A percentile compares a stretch with the other conserved stretches of the same genome.
phyloP scores from a whole-genome alignment of 23 tunicate genomes.

The Phallusia fumigata region DNA sequence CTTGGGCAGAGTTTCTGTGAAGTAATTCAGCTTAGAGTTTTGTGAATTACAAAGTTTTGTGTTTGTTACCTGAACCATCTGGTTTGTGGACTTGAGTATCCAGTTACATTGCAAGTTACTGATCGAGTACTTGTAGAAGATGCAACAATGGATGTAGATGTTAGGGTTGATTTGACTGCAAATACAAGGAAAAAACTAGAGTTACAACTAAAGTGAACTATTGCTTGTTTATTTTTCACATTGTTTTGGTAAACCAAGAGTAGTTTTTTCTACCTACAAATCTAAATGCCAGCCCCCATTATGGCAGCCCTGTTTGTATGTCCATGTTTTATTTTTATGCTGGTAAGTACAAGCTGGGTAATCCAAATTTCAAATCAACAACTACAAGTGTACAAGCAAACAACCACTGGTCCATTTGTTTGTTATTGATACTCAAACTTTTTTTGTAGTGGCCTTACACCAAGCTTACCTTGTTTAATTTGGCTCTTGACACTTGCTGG shows the following conservation, averaged over 20 bases:
- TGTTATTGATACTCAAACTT: too few species aligned
- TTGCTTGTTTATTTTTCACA: too few species aligned
- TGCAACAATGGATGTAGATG: neutral
- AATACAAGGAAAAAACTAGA: neutral
- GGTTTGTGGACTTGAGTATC: neutral
- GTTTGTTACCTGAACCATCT: neutral
- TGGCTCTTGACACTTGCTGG: neutral
- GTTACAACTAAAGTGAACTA: too few species aligned
- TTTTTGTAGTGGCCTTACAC: neutral
- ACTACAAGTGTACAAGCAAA: too few species aligned
- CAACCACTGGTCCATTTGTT: too few species aligned
- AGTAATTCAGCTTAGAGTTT: neutral
- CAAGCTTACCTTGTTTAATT: neutral
- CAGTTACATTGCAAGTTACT: neutral
- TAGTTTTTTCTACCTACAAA: too few species aligned
- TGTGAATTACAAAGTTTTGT: neutral
- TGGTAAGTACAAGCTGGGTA: neutral
- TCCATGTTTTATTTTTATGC: too few species aligned
- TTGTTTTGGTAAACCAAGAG: too few species aligned
- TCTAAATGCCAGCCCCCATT: too few species aligned
- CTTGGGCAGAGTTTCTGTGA: neutral
- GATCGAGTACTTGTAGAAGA: neutral
- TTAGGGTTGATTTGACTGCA: neutral
- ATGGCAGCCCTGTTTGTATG: too few species aligned
- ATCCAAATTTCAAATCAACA: too few species aligned